These are phyloP conservation scores for Agapornis roseicollis DNA, from an alignment of 2,113 vertebrate species.

Conservation along the genomic window DNA sequence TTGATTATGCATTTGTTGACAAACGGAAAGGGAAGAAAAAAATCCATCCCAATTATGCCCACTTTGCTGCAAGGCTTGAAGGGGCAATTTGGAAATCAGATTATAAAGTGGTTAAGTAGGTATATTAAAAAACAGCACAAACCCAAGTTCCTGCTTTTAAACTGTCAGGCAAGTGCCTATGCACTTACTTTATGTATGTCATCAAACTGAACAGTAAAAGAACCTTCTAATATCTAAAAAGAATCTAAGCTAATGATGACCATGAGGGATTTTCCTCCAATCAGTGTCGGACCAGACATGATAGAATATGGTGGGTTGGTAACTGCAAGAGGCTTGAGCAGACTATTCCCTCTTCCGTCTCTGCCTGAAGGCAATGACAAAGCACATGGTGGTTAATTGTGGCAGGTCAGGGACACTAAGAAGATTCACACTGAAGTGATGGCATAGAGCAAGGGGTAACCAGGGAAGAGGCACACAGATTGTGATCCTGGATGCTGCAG, in stretches of 20 bases:
- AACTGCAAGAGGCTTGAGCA: background rate
- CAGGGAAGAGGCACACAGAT: background rate
- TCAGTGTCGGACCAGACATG: accelerated
- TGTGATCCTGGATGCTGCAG: background rate
- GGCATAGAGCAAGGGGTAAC: background rate
- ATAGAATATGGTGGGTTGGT: background rate
- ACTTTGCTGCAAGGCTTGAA: slow-evolving; percentile 33
- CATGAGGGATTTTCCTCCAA: background rate
- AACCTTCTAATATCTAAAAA: background rate
- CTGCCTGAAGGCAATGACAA: background rate
- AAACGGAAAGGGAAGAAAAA: background rate
- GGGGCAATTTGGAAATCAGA: slow-evolving; percentile 27
- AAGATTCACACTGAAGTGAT: accelerated
- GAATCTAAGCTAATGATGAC: background rate
- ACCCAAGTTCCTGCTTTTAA: slow-evolving; percentile 3
- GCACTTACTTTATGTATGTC: background rate
- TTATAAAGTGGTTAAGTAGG: background rate
- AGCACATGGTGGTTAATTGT: accelerated
- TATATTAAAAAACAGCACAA: background rate
- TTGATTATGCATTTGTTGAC: slow-evolving; percentile 38
- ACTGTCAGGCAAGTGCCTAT: background rate
- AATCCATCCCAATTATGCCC: slow-evolving; percentile 31
- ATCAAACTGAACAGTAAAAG: background rate
- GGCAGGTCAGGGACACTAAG: background rate
- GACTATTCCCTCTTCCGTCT: background rate